A percentile compares a stretch with the other conserved stretches of the same genome.
phyloP scores from a whole-genome alignment of 2,113 vertebrate species.

The Podarcis cretensis region DNA sequence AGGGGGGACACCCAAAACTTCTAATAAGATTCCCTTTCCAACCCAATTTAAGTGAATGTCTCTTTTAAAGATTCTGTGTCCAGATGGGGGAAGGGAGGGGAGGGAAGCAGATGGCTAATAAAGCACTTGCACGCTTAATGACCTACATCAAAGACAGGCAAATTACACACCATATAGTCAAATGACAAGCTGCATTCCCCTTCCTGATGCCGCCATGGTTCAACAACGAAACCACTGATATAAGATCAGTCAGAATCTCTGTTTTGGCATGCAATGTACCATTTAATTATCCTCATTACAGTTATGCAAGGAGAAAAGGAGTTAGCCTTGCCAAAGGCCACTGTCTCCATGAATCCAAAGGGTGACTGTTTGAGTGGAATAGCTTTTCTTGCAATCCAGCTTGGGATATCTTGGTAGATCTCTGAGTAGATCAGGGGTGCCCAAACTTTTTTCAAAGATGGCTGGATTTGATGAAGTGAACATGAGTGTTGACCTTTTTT shows the following conservation, averaged over 20 bases:
- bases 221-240: slow-evolving; percentile 12
- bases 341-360: neutral
- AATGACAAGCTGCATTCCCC: neutral
- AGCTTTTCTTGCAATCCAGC: neutral
- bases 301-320: neutral
- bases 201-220: neutral
- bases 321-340: neutral
- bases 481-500: too few species aligned
- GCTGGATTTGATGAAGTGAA: too few species aligned
- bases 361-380: neutral
- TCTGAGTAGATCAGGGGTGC: neutral
- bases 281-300: neutral
- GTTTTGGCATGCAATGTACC: neutral
- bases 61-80: neutral
- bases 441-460: too few species aligned
- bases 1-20: neutral
- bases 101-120: neutral
- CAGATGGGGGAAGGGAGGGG: neutral
- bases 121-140: neutral
- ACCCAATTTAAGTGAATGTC: neutral
- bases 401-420: neutral
- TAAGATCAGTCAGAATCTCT: neutral
- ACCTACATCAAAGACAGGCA: slow-evolving; percentile 2
- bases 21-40: slow-evolving; percentile 10
- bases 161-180: neutral